Evolutionary conservation across 2,113 vertebrate genomes (phyloP), one percentile per base, ranked within the genome.

Genomic region (Ceyx cyanopectus): DNA sequence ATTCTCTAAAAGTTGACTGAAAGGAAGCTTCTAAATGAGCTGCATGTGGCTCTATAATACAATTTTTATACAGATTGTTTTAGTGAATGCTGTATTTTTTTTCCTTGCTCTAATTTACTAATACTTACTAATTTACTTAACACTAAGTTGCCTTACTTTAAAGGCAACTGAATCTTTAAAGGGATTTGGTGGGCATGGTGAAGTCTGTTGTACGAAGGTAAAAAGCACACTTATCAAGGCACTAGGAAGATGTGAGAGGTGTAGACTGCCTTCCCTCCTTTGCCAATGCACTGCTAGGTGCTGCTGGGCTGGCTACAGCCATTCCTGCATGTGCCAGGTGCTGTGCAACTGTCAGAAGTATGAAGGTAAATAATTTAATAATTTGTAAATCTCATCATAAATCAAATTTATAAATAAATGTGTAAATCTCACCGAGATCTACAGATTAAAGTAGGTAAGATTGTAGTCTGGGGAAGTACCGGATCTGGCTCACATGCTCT

Each of bases 1-100:
- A 74, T 91, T n/a, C 74, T 61, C 24, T 19, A n/a, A 11, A 67
- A 82, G 16, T 27, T 23, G 29, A 6, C 67, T 12, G 37, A 91
- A 94, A 48, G 13, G 23, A n/a, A 54, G 17, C 81, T 82, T 29
- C n/a, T 87, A 24, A 29, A 58, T 79, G 30, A 90, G n/a, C 50
- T 85, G n/a, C 27, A 5, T 61, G 3, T 60, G 27, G 12, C 75
- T 8, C 1, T 14, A n/a, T 50, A 58, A 80, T 76, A 73, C 57
- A n/a, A 20, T 89, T 91, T 79, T 80, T 41, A 26, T 41, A 16
- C 78, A 79, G 34, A 53, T 22, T 0, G 0, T 32, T 93, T 29
- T 63, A 63, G 14, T 65, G 79, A 76, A 63, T 66, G n/a, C 63
- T 56, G 8, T 18, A 20, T 14, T 1, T 1, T 81, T 46, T 79